Conservation (phyloP, 2,113 vertebrate genomes). For the Propithecus coquereli region DNA sequence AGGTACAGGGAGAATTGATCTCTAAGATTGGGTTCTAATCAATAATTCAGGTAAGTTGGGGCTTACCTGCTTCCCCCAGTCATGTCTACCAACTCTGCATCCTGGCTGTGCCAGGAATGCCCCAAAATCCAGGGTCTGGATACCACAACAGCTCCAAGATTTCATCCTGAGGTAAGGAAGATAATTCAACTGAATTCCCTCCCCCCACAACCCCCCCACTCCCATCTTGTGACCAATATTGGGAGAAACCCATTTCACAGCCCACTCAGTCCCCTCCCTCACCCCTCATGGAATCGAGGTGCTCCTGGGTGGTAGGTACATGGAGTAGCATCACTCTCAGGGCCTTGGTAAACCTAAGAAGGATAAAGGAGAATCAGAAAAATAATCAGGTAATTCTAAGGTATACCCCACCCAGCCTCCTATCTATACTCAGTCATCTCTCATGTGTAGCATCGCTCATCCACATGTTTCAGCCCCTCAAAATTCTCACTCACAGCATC, state of each 20-base stretch:
- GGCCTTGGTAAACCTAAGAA: constrained; percentile 86
- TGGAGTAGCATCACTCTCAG: constrained; percentile 83
- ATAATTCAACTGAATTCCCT: constrained; percentile 20
- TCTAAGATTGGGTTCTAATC: not conserved
- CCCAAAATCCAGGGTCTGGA: constrained; percentile 93
- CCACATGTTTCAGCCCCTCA: not conserved
- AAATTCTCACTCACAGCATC: constrained; percentile 87
- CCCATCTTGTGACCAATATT: not conserved
- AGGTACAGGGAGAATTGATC: not conserved
- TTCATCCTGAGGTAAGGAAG: constrained; percentile 87
- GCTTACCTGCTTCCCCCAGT: constrained; percentile 90
- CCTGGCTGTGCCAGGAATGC: constrained; percentile 94
- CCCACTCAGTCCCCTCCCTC: constrained; percentile 67
- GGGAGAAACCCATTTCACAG: constrained; percentile 7
- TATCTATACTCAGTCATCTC: not conserved
- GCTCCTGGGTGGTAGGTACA: constrained; percentile 92
- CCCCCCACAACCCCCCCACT: not conserved
- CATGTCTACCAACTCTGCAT: constrained; percentile 89
- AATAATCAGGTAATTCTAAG: not conserved
- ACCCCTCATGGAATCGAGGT: constrained; percentile 97
- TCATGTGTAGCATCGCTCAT: not conserved
- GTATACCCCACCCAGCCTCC: not conserved
- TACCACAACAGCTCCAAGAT: constrained; percentile 96
- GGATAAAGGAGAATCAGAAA: constrained; percentile 2
- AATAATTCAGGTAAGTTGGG: constrained; percentile 10